These are phyloP conservation scores for Drosophila fulvimacula DNA, from an alignment of 2,888 invertebrate genomes.

Conservation along the genomic window DNA sequence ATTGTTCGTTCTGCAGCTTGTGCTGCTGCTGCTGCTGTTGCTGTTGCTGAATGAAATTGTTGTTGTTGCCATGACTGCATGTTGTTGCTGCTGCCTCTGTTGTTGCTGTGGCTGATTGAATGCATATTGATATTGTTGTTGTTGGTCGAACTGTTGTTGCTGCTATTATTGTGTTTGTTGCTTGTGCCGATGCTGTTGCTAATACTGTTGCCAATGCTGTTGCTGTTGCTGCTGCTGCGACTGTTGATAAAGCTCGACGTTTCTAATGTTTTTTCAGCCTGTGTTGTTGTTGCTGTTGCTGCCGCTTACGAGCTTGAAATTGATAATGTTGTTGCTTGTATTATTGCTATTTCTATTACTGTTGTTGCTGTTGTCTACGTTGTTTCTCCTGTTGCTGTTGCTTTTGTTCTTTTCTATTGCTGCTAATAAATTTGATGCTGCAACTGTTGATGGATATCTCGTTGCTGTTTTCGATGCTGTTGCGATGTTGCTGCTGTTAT, in stretches of 20 bases:
- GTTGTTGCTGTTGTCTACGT: background rate
- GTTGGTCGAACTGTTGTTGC: background rate
- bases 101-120: background rate
- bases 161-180: background rate
- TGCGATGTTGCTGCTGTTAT: slow-evolving; percentile 5
- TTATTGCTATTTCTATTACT: background rate
- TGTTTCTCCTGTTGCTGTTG: background rate
- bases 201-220: slow-evolving; percentile 7
- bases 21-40: slow-evolving; percentile 12
- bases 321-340: background rate
- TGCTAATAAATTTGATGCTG: background rate
- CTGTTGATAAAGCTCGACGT: slow-evolving; percentile 13
- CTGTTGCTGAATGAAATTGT: slow-evolving; percentile 2
- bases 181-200: background rate
- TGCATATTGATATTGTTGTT: slow-evolving; percentile 1
- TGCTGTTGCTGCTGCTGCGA: background rate
- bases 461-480: background rate
- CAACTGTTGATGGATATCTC: background rate
- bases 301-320: background rate
- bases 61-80: background rate
- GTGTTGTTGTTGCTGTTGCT: background rate
- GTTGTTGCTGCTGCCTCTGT: background rate
- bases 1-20: background rate
- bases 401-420: background rate
- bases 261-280: no score